Evolutionary conservation across 2,888 invertebrate genomes (phyloP).

Genomic region (Pammene fasciana): DNA sequence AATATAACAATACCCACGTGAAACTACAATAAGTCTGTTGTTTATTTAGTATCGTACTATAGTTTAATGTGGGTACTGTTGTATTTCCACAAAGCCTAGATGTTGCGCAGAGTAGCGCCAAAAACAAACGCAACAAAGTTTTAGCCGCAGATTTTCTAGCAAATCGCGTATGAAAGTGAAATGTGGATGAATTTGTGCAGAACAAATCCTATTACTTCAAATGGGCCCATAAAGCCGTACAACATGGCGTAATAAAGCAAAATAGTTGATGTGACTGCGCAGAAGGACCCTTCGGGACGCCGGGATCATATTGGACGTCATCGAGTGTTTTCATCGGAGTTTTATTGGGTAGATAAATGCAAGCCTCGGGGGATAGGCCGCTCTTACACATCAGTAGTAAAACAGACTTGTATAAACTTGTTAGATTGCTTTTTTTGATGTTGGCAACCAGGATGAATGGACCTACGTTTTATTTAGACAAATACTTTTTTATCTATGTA

Average conservation of each 20-base stretch:
- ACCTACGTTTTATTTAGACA: too few relatives aligned
- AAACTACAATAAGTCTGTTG: too few relatives aligned
- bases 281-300: slow-evolving; percentile 62
- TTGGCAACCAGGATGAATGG: not conserved
- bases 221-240: slow-evolving; percentile 36
- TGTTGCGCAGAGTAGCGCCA: too few relatives aligned
- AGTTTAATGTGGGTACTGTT: too few relatives aligned
- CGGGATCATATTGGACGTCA: slow-evolving; percentile 77
- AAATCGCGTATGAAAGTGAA: slow-evolving; percentile 26
- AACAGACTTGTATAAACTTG: slow-evolving; percentile 38
- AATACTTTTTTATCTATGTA: not conserved
- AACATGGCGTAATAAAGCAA: slow-evolving; percentile 60
- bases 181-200: slow-evolving; percentile 28
- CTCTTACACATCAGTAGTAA: slow-evolving; percentile 67
- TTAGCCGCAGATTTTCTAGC: not conserved
- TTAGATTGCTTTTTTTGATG: slow-evolving; percentile 35
- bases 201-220: slow-evolving; percentile 36
- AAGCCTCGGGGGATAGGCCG: slow-evolving; percentile 66
- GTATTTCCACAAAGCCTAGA: too few relatives aligned
- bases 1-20: too few relatives aligned
- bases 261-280: slow-evolving; percentile 63
- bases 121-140: not conserved
- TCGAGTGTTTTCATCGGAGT: slow-evolving; percentile 75
- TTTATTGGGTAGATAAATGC: slow-evolving; percentile 79
- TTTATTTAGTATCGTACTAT: too few relatives aligned